Conservation (phyloP, 2,113 vertebrate genomes). For the Mellivora capensis region DNA sequence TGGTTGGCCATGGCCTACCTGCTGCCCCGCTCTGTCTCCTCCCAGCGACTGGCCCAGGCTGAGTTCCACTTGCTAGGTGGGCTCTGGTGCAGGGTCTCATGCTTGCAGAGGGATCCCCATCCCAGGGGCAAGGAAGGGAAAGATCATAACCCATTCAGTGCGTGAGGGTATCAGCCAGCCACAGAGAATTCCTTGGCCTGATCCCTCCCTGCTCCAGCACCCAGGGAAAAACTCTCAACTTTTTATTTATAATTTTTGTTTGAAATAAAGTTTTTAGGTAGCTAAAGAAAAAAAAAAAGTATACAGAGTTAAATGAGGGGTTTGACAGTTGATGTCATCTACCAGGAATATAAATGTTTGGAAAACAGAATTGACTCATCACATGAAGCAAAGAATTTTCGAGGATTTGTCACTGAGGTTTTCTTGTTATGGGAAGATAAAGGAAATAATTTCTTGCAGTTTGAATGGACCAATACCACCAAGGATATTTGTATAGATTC, state of each 20-base stretch:
- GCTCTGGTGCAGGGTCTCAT: conserved; percentile 82
- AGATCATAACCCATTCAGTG: too few relatives aligned
- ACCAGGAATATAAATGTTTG: neutral
- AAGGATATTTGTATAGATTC: neutral
- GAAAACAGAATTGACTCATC: neutral
- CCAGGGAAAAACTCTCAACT: too few relatives aligned
- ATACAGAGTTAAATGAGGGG: neutral
- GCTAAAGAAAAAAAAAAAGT: neutral
- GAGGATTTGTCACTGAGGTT: neutral
- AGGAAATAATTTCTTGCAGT: neutral
- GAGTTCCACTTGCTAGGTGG: too few relatives aligned
- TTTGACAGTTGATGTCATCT: neutral
- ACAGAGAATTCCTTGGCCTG: too few relatives aligned
- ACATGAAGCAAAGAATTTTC: neutral
- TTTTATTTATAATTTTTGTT: too few relatives aligned
- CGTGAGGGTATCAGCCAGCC: too few relatives aligned
- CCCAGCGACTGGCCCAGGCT: neutral
- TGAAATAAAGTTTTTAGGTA: conserved; percentile 77
- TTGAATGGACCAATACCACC: neutral
- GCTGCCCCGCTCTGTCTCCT: neutral
- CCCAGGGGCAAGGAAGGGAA: too few relatives aligned
- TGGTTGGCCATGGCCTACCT: conserved; percentile 52
- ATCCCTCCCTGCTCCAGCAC: too few relatives aligned
- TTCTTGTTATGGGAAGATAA: neutral
- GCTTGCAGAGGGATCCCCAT: neutral